phyloP scores from a whole-genome alignment of 2,888 invertebrate species.

The Hydrotaea cyrtoneurina region DNA sequence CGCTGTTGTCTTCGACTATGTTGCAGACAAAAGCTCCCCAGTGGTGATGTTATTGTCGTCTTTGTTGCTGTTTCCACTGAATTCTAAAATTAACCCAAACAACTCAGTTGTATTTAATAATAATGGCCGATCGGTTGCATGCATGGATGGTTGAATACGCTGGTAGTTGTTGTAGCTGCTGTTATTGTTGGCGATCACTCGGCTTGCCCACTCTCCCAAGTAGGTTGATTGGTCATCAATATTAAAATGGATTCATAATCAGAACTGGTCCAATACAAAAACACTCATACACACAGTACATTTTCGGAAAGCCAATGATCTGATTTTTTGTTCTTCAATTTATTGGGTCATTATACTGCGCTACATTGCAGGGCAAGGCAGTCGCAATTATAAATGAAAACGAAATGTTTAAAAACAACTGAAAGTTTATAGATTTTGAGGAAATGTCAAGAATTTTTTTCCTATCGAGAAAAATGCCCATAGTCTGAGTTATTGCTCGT shows the following conservation, averaged over 20 bases:
- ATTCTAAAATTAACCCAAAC: constrained; percentile 57
- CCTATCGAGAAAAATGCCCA: no score
- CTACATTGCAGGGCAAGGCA: background rate
- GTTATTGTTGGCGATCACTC: constrained; percentile 5
- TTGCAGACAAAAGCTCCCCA: constrained; percentile 11
- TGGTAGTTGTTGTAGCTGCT: background rate
- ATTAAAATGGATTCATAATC: constrained; percentile 54
- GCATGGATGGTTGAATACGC: background rate
- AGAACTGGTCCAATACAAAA: background rate
- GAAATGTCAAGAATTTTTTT: no score
- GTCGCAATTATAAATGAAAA: background rate
- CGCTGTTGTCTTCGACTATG: background rate
- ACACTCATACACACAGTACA: background rate
- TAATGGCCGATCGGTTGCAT: background rate
- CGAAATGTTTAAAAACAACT: no score
- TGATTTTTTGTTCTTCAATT: background rate
- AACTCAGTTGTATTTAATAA: constrained; percentile 33
- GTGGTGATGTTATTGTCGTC: constrained; percentile 19
- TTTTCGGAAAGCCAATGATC: constrained; percentile 3
- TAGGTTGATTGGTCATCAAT: constrained; percentile 77
- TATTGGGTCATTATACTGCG: constrained; percentile 8
- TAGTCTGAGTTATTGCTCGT: no score
- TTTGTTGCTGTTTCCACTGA: constrained; percentile 37
- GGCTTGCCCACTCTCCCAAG: constrained; percentile 64
- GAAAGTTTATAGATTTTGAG: no score